These are phyloP conservation scores for Clarias pachynema DNA, from an alignment of 2,797 vertebrate genomes.

Conservation along the genomic window DNA sequence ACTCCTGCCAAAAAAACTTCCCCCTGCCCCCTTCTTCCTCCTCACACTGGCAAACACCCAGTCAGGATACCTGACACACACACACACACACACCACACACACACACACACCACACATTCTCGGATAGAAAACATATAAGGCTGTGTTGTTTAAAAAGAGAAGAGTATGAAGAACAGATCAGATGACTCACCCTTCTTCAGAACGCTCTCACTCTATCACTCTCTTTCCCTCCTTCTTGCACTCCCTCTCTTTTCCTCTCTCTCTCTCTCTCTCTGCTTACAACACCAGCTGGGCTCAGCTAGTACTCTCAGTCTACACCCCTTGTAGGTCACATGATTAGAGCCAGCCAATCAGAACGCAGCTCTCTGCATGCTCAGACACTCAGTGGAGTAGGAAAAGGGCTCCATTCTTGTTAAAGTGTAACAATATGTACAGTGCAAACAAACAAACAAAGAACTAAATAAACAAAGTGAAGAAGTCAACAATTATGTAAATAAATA, in stretches of 20 bases:
- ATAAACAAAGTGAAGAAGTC: neutral
- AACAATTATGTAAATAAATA: neutral
- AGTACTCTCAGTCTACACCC: constrained; percentile 67
- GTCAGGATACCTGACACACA: constrained; percentile 59
- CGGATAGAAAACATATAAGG: constrained; percentile 18
- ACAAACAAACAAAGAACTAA: neutral
- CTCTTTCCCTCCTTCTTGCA: constrained; percentile 26
- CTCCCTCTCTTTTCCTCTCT: constrained; percentile 56
- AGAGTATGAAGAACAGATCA: constrained; percentile 53
- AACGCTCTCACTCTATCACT: constrained; percentile 33
- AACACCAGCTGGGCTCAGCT: constrained; percentile 73
- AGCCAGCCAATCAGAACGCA: constrained; percentile 65
- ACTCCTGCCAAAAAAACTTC: constrained; percentile 40
- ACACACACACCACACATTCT: constrained; percentile 17
- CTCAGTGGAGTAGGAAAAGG: constrained; percentile 61
- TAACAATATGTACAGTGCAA: neutral
- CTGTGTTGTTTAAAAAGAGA: constrained; percentile 13
- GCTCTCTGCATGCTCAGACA: constrained; percentile 71
- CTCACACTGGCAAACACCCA: constrained; percentile 30
- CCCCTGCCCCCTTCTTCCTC: constrained; percentile 28
- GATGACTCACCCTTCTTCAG: constrained; percentile 73
- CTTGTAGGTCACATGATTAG: constrained; percentile 69
- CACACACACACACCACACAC: constrained; percentile 16
- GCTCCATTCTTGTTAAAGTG: neutral
- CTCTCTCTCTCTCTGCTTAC: constrained; percentile 62